A percentile compares a stretch with the other conserved stretches of the same genome.
Evolutionary conservation across 2,797 vertebrate species (phyloP).

Genomic region (Pseudochirops corinnae): DNA sequence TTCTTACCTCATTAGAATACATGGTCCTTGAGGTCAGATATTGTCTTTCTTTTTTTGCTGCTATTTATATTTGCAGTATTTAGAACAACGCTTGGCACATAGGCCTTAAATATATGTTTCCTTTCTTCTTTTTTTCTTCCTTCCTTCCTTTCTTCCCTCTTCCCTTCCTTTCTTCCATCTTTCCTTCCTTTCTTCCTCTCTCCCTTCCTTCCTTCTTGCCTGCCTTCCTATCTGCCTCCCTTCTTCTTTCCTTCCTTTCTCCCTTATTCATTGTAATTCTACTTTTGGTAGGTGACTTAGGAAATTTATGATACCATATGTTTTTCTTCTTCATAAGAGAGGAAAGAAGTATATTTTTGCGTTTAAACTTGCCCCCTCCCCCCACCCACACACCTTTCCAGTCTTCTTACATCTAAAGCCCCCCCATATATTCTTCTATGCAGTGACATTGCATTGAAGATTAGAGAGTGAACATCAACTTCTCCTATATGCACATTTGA

Average conservation of each 20-base stretch:
- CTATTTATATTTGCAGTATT: background rate
- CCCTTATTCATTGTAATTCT: background rate
- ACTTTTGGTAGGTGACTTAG: background rate
- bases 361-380: too few species aligned
- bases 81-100: background rate
- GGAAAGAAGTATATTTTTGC: background rate
- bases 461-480: too few species aligned
- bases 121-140: background rate
- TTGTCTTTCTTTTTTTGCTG: background rate
- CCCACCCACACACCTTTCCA: too few species aligned
- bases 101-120: background rate
- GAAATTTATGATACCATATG: background rate
- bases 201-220: background rate
- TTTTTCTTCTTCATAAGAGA: background rate
- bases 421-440: too few species aligned
- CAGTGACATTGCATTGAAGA: too few species aligned
- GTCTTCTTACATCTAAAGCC: too few species aligned
- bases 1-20: background rate
- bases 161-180: background rate
- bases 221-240: background rate
- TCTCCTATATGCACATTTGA: too few species aligned
- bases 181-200: too few species aligned
- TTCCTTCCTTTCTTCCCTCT: background rate
- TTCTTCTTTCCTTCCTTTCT: background rate
- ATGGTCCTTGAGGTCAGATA: background rate